These are phyloP conservation scores for Antennarius maculatus DNA, from an alignment of 2,797 vertebrate genomes.

Conservation along the genomic window DNA sequence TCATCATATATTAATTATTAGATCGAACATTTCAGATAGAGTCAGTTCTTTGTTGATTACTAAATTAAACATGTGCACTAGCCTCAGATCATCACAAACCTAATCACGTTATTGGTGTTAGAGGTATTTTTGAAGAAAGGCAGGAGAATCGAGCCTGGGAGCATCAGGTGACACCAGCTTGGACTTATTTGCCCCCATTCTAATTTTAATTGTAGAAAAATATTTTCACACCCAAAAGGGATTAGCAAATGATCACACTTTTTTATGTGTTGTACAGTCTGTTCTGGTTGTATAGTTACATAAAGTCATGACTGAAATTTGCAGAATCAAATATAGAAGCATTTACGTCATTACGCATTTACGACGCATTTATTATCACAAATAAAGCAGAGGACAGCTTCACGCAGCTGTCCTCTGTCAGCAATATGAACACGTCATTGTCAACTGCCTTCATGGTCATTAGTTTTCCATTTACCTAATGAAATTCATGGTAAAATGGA, in stretches of 20 bases:
- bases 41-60: neutral
- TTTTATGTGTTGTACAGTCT: too few relatives aligned
- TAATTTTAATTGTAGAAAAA: too few relatives aligned
- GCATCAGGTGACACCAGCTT: too few relatives aligned
- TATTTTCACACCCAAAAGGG: too few relatives aligned
- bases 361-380: neutral
- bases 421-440: conserved; percentile 58
- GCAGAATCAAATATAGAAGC: neutral
- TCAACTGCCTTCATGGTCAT: conserved; percentile 67
- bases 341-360: too few relatives aligned
- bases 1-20: neutral
- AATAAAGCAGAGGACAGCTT: conserved; percentile 7
- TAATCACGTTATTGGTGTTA: neutral
- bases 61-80: neutral
- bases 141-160: too few relatives aligned
- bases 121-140: too few relatives aligned
- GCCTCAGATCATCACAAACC: neutral
- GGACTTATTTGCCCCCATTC: too few relatives aligned
- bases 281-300: too few relatives aligned
- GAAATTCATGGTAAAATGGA: conserved; percentile 69
- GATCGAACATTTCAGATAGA: neutral
- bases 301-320: neutral
- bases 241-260: too few relatives aligned
- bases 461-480: conserved; percentile 70
- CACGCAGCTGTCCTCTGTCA: neutral